Evolutionary conservation across 1,140 invertebrate genomes (phyloP).

Genomic region (Anagrus nilaparvatae): DNA sequence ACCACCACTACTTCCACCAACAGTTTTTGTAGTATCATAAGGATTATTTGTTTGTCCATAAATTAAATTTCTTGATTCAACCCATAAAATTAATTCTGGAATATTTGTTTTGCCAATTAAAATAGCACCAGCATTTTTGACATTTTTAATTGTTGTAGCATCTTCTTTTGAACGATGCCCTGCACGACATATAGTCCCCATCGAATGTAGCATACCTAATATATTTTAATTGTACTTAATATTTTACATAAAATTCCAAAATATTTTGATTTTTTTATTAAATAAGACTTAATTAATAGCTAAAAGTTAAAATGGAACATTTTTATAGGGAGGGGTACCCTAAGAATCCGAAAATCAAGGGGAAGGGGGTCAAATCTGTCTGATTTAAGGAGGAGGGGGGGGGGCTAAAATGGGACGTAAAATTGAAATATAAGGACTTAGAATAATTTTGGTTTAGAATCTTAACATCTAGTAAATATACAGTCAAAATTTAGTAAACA

Average conservation of each 20-base stretch:
- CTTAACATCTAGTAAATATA: too few relatives aligned
- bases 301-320: too few relatives aligned
- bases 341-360: too few relatives aligned
- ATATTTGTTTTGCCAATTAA: conserved; percentile 84
- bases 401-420: too few relatives aligned
- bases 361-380: too few relatives aligned
- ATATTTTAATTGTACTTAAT: conserved; percentile 16
- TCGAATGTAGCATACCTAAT: conserved; percentile 52
- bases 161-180: conserved; percentile 54
- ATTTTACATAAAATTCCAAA: background rate
- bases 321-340: too few relatives aligned
- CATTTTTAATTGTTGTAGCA: conserved; percentile 60
- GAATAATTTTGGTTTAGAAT: too few relatives aligned
- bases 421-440: too few relatives aligned
- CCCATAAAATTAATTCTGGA: conserved; percentile 80
- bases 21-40: conserved; percentile 70
- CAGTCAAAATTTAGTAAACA: background rate
- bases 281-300: too few relatives aligned
- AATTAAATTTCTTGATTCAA: conserved; percentile 81
- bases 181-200: conserved; percentile 50
- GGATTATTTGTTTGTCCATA: conserved; percentile 90
- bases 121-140: conserved; percentile 78
- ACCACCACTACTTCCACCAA: conserved; percentile 79
- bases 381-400: too few relatives aligned
- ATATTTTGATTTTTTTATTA: too few relatives aligned